phyloP scores from a whole-genome alignment of 2,113 vertebrate species.

The Tachuris rubrigastra region DNA sequence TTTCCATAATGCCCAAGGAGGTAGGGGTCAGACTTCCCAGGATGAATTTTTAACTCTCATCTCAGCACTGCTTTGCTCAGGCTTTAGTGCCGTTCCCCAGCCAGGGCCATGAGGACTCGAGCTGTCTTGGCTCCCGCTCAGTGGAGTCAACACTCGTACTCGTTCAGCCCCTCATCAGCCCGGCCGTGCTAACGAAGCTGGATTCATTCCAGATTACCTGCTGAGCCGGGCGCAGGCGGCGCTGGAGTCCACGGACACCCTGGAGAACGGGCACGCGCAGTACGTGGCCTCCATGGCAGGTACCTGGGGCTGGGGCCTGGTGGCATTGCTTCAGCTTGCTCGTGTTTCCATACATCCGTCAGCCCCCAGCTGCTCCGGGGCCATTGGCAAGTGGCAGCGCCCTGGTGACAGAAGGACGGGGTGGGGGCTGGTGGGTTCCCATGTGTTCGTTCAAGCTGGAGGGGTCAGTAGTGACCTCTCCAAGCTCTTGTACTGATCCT shows the following conservation, averaged over 20 bases:
- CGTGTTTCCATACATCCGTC: not conserved
- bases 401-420: not conserved
- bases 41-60: not conserved
- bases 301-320: constrained; percentile 42
- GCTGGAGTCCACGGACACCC: constrained; percentile 77
- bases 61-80: not conserved
- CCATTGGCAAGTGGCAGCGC: not conserved
- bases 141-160: not conserved
- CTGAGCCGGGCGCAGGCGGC: constrained; percentile 86
- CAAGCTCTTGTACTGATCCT: not conserved
- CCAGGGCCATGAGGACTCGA: accelerated
- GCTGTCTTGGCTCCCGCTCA: not conserved
- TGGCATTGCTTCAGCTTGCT: not conserved
- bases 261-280: constrained; percentile 84
- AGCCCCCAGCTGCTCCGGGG: accelerated
- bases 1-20: not conserved
- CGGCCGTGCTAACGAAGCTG: accelerated
- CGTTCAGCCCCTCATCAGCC: accelerated
- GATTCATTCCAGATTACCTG: constrained; percentile 85
- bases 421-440: not conserved
- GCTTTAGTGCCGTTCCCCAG: not conserved
- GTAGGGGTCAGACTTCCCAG: not conserved
- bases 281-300: constrained; percentile 84
- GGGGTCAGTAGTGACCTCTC: not conserved
- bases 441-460: accelerated